Percentiles rank a stretch among this genome's conserved stretches.
Conservation (phyloP, 1,140 invertebrate species). For the Micrasema longulum region DNA sequence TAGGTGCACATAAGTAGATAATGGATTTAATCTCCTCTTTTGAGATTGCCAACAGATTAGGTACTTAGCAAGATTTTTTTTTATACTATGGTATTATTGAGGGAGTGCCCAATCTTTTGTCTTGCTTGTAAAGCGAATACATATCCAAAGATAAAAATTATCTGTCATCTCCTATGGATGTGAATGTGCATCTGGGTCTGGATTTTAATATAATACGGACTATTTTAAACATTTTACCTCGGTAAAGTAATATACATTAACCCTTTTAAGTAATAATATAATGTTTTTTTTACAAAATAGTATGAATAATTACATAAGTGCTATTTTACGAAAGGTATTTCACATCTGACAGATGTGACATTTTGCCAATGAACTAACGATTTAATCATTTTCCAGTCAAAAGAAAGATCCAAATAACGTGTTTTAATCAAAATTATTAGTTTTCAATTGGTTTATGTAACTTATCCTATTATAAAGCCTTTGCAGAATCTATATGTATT, state of each 20-base stretch:
- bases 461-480: too few relatives aligned
- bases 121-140: background rate
- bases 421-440: too few relatives aligned
- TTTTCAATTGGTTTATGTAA: too few relatives aligned
- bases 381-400: background rate
- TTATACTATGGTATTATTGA: slow-evolving; percentile 15
- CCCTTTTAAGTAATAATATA: background rate
- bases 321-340: background rate
- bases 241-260: background rate
- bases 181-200: slow-evolving; percentile 29
- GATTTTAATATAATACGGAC: slow-evolving; percentile 2
- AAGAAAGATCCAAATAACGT: too few relatives aligned
- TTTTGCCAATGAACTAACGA: slow-evolving; percentile 7
- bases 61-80: slow-evolving; percentile 9
- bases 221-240: background rate
- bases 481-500: too few relatives aligned
- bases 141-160: slow-evolving; percentile 29
- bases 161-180: slow-evolving; percentile 34
- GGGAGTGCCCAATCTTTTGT: slow-evolving; percentile 38
- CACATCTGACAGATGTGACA: slow-evolving; percentile 35
- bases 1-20: too few relatives aligned
- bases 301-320: background rate
- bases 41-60: too few relatives aligned
- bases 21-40: too few relatives aligned
- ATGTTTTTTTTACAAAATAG: background rate